A percentile compares a stretch with the other conserved stretches of the same genome.
These are phyloP conservation scores for Chascanopsetta lugubris DNA, from an alignment of 2,113 vertebrate species.

Conservation along the genomic window DNA sequence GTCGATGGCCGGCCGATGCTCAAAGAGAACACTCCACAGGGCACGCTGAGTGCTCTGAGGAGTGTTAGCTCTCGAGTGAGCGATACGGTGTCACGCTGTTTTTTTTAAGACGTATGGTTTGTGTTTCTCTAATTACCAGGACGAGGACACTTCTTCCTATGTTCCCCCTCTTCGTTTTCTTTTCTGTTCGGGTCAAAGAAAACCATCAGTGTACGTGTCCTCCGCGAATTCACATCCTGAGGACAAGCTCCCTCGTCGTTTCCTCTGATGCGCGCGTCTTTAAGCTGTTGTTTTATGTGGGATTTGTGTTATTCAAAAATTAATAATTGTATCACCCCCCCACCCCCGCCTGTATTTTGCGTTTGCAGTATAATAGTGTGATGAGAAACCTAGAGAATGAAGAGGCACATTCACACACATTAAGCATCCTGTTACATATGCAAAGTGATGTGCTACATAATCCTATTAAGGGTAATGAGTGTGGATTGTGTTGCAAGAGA, in stretches of 20 bases:
- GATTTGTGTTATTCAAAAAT: constrained; percentile 51
- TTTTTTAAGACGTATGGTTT: constrained; percentile 28
- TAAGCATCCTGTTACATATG: constrained; percentile 36
- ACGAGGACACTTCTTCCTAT: not conserved
- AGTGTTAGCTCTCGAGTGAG: constrained; percentile 1
- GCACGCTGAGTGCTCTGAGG: constrained; percentile 8
- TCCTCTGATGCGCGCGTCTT: constrained; percentile 14
- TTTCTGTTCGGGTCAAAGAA: not conserved
- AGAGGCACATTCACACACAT: constrained; percentile 9
- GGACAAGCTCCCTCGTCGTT: constrained; percentile 29
- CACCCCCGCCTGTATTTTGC: not conserved
- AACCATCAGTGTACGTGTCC: not conserved
- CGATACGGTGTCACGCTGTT: not conserved
- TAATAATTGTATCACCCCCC: constrained; percentile 6
- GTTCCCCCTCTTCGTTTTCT: constrained; percentile 11
- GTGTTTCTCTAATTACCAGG: constrained; percentile 16
- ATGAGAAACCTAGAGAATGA: constrained; percentile 29
- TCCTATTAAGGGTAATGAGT: constrained; percentile 70
- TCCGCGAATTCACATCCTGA: constrained; percentile 11
- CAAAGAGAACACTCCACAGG: no score
- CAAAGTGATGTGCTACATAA: constrained; percentile 52
- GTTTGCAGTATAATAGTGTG: constrained; percentile 23
- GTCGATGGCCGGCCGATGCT: constrained; percentile 30
- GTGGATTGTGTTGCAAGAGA: constrained; percentile 44
- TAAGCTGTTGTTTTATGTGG: constrained; percentile 47